Evolutionary conservation across 2,888 invertebrate species (phyloP).

Genomic region (Agonopterix arenella): DNA sequence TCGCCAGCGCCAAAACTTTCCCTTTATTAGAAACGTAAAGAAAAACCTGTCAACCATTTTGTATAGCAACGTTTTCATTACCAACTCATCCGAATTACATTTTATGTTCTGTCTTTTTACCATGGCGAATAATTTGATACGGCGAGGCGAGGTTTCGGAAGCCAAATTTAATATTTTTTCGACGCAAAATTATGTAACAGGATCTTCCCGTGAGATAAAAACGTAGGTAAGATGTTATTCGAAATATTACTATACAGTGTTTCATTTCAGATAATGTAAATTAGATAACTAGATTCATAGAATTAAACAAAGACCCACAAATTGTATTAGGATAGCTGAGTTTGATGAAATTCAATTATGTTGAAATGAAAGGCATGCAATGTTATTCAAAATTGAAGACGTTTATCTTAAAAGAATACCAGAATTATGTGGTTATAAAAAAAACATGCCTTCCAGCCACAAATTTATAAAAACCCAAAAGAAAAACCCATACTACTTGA

Average conservation of each 20-base stretch:
- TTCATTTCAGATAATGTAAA: neutral
- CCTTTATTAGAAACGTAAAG: conserved; percentile 58
- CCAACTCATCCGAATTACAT: conserved; percentile 46
- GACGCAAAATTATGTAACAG: conserved; percentile 32
- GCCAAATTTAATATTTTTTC: conserved; percentile 45
- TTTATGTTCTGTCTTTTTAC: conserved; percentile 31
- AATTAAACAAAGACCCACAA: too few relatives aligned
- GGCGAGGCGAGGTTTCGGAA: conserved; percentile 21
- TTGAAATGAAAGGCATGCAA: too few relatives aligned
- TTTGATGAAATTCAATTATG: too few relatives aligned
- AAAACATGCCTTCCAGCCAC: too few relatives aligned
- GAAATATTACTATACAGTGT: neutral
- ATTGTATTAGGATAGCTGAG: too few relatives aligned
- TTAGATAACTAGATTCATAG: too few relatives aligned
- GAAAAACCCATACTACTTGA: too few relatives aligned
- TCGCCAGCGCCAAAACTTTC: conserved; percentile 42
- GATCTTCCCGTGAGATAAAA: neutral
- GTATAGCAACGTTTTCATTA: conserved; percentile 57
- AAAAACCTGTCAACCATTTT: conserved; percentile 49
- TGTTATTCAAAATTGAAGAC: too few relatives aligned
- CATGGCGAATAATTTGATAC: conserved; percentile 26
- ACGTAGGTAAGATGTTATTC: neutral
- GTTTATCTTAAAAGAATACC: too few relatives aligned
- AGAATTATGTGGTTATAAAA: too few relatives aligned
- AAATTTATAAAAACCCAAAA: too few relatives aligned